Conservation (phyloP, 2,888 invertebrate species). For the Melinaea menophilus region DNA sequence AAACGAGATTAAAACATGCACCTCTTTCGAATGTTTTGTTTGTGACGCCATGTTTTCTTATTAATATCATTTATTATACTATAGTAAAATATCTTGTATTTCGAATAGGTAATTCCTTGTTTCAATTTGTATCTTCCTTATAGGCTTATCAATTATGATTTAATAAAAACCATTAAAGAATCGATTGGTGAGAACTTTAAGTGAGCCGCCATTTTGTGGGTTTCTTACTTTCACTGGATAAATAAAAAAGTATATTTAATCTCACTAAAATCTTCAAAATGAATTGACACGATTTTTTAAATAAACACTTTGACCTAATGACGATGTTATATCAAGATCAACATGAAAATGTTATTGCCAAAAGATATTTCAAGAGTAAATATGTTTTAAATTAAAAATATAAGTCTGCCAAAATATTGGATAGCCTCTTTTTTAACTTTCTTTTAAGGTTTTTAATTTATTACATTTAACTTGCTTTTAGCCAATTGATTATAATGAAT, state of each 20-base stretch:
- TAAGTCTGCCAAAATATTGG: no score
- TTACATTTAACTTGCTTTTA: no score
- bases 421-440: no score
- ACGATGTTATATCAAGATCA: neutral
- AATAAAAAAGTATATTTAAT: slow-evolving; percentile 1
- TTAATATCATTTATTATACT: neutral
- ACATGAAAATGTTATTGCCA: neutral
- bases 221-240: slow-evolving; percentile 2
- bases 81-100: neutral
- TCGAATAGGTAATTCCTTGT: neutral
- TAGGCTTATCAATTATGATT: neutral
- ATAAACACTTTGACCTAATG: neutral
- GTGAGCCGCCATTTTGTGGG: neutral
- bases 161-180: neutral
- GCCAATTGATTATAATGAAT: no score
- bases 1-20: neutral
- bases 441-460: no score
- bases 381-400: neutral
- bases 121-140: neutral
- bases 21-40: neutral
- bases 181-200: neutral
- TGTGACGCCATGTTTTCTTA: neutral
- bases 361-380: neutral
- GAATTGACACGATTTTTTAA: slow-evolving; percentile 4
- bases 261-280: slow-evolving; percentile 3